phyloP scores from a whole-genome alignment of 1,140 invertebrate genomes.

The Lethocerus indicus region DNA sequence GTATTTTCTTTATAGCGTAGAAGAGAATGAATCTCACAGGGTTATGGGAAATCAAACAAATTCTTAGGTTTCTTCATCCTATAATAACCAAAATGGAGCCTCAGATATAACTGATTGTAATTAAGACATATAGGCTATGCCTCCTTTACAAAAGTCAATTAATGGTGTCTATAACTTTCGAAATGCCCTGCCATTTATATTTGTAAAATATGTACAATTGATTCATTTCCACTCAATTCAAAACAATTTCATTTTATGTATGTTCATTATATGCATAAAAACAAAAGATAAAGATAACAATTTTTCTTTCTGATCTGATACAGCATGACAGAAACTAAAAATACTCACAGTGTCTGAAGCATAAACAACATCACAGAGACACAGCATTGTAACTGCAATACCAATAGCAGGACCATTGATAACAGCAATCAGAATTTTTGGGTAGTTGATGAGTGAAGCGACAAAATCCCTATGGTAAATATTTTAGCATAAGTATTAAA shows the following conservation, averaged over 20 bases:
- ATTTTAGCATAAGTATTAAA: not conserved
- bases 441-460: slow-evolving; percentile 63
- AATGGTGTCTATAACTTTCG: too few relatives aligned
- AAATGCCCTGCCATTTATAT: too few relatives aligned
- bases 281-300: not conserved
- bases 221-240: not conserved
- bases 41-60: too few relatives aligned
- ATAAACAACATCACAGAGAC: slow-evolving; percentile 78
- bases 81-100: too few relatives aligned
- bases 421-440: slow-evolving; percentile 73
- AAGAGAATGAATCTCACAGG: too few relatives aligned
- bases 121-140: too few relatives aligned
- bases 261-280: slow-evolving; percentile 2
- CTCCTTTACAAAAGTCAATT: too few relatives aligned
- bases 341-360: slow-evolving; percentile 46
- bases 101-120: too few relatives aligned
- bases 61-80: too few relatives aligned
- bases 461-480: slow-evolving; percentile 43
- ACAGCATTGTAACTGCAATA: slow-evolving; percentile 63
- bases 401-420: slow-evolving; percentile 93
- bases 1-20: too few relatives aligned
- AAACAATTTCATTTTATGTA: slow-evolving; percentile 22
- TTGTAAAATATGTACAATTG: not conserved
- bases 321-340: not conserved
- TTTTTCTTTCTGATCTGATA: not conserved